Conservation (phyloP, 2,113 vertebrate species). For the Tiliqua scincoides region DNA sequence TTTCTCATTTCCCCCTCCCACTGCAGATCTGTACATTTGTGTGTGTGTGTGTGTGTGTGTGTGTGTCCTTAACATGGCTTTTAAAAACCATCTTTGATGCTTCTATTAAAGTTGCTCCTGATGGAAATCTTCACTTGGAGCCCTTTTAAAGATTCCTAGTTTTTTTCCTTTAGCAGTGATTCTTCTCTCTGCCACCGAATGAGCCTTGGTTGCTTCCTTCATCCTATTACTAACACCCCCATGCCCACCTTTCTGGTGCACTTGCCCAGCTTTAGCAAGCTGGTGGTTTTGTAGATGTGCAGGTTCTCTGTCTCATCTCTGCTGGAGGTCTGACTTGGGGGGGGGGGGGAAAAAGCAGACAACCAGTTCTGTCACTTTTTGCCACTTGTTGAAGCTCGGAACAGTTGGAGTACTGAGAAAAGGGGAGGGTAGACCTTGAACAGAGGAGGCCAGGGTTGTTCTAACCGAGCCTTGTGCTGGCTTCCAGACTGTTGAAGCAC, state of each 20-base stretch:
- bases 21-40: neutral
- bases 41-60: neutral
- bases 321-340: no score
- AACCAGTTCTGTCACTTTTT: constrained; percentile 71
- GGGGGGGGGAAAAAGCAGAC: no score
- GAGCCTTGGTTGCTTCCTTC: constrained; percentile 76
- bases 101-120: neutral
- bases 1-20: neutral
- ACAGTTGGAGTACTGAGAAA: constrained; percentile 32
- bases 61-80: neutral
- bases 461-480: no score
- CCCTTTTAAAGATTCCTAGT: constrained; percentile 64
- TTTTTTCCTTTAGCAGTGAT: constrained; percentile 63
- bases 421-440: no score
- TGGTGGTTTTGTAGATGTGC: constrained; percentile 60
- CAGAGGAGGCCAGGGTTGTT: no score
- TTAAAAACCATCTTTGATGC: neutral
- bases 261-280: constrained; percentile 76
- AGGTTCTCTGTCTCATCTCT: no score
- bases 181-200: neutral
- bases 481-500: constrained; percentile 80
- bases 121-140: constrained; percentile 42
- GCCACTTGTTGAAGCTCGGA: constrained; percentile 80
- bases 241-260: constrained; percentile 34
- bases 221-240: constrained; percentile 53